Evolutionary conservation across 2,888 invertebrate species (phyloP), one percentile per base, ranked within the genome.

Genomic region (Eucera pruinosa): DNA sequence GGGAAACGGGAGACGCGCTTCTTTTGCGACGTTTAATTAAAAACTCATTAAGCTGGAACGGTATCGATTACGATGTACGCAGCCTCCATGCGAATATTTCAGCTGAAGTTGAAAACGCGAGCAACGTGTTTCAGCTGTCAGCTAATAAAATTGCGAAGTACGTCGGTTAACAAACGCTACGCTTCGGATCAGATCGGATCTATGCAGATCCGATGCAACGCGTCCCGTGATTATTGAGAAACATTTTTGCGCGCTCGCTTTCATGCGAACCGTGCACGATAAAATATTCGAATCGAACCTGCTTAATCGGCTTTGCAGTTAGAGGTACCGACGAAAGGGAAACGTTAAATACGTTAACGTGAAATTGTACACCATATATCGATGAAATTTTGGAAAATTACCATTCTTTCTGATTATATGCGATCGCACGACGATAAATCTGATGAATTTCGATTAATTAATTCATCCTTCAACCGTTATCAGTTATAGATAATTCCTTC

Each of bases 11-110:
- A 18, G 36, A 43, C 6, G 23, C 30, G 15, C 7, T 50, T 48
- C 71, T 50, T 61, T 77, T 33, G 45, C 55, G 36, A 43, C 41
- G 66, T 66, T 77, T 78, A 77, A 78, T 78, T 78, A 78, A 78
- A 78, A 78, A 61, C 66, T 78, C 78, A 67, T 78, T 78, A 66
- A 65, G 55, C 45, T 30, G 57, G 50, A 62, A 61, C 25, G 65
- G 39, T 66, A 78, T 78, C 33, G 70, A 78, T 62, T 55, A 52
- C 45, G 43, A n/a, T 2, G 45, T 23, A 39, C 18, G 18, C 39
- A 13, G 13, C 7, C 48, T 5, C n/a, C 50, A 18, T 13, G n/a
- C 25, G 71, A 54, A 71, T 62, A 71, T 78, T 78, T 71, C 57
- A 66, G 20, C 41, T 52, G 43, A 62, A 50, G 61, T 58, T 65